Base-by-base conservation (phyloP, 2,888 invertebrate genomes). In the Blastobasis adustella region DNA sequence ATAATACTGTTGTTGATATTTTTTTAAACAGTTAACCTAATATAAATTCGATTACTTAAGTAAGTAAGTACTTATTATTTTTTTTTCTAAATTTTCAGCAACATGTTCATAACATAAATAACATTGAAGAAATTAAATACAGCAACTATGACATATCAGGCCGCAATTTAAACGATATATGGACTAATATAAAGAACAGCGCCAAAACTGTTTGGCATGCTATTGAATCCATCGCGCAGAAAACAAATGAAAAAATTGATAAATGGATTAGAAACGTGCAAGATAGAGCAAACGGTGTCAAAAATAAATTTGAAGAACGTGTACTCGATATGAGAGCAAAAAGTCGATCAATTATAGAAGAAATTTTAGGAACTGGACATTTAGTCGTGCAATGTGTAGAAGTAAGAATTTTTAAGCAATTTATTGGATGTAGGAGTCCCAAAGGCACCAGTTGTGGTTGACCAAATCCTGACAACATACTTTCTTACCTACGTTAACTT, bases 381-480 rank as follows among this genome's bases (percentile, higher is more conserved):
- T 50, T 62, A 10, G 58, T 72, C 4, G 66, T 67, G 55, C 53
- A 65, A 58, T 79, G 79, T 60, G 51, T 74, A 37, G 46, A 66
- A 50, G 79, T 78, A 67, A 62, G 64, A 59, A 23, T 40, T 40
- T 8, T 40, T 6, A 8, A 40, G 7, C 6, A 6, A 1, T 40
- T 1, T 8, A 40, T 9, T 9, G 6, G 6, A 40, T 9, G 40
- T 40, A 8, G 9, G 2, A 9, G 9, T 9, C 40, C 23, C 23
- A 23, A 23, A 23, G 23, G 23, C 23, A 23, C 23, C 23, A 23
- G 1, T 23, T 1, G 23, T 23, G 23, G 23, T 23, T 23, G 23
- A 23, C 23, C 23, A 23, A 23, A 2, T 2, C 23, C 23, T 3
- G 23, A 23, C 23, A 23, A 23, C 23, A 23, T 23, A 23, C 23